Evolutionary conservation across 2,113 vertebrate species (phyloP), one percentile per base, ranked within the genome.

Genomic region (Thymallus thymallus): DNA sequence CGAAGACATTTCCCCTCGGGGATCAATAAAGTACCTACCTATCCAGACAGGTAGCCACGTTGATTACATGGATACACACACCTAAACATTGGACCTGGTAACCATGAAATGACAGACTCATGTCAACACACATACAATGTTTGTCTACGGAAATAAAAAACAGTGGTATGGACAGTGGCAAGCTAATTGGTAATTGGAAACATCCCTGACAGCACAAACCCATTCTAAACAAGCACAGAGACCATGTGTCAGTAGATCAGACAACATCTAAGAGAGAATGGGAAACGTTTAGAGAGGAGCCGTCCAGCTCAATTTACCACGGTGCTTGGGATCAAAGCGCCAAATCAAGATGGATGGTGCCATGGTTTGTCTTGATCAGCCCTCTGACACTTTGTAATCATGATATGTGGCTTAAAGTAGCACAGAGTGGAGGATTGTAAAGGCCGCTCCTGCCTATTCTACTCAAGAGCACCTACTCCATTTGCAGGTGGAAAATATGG

Each of bases 291-390:
- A 56, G 41, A 24, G 32, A 55, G 30, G n/a, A 46, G n/a, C 41
- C 35, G 71, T 73, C 46, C 22, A 22, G 65, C 56, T 78, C 76
- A 73, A 64, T 73, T 74, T 73, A 62, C 18, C 56, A 41, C 62
- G 16, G 46, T 2, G 35, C 45, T 16, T 5, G 45, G 61, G 67
- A 70, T 62, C 62, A 73, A 71, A 70, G 48, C 24, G 14, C 23
- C 66, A 71, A 71, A 74, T 79, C 13, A 70, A 79, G 60, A 56
- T 24, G 45, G 66, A 70, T 30, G 20, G 77, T 14, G 20, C 30
- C 58, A 66, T 22, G 67, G 67, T 51, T 51, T 69, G 76, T 55
- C 65, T 73, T 46, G 32, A 69, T 55, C 65, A 68, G 56, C n/a
- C n/a, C 71, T 23, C 45, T 64, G 71, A 46, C 55, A 62, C 66